Base-by-base conservation (phyloP, 2,888 invertebrate genomes). In the Agelastica alni region DNA sequence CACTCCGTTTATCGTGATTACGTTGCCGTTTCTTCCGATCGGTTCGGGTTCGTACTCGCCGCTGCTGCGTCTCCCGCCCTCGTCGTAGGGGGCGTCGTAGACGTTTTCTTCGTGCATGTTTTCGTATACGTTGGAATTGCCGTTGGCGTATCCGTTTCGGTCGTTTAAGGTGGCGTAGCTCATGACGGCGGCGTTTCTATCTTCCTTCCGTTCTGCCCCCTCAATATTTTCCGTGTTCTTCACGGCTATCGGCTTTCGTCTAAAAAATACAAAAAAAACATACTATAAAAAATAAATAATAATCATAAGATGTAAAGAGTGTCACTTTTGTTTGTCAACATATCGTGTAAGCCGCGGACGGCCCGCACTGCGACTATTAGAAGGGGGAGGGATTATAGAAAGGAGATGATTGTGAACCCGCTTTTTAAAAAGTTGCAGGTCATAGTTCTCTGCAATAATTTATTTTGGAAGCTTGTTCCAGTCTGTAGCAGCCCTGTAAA, bases 171-270 rank as follows among this genome's bases (percentile, higher is more conserved):
- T 90, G 14, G 92, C 89, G 72, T 92, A 93, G 44, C 91, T 92
- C 91, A 92, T 92, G 0, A 92, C 92, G 0, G 92, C 91, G 0
- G 92, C 91, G 71, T 86, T 91, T 68, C 90, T 86, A 70, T 92
- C 91, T 73, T 92, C 92, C 70, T 92, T 92, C 10, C 89, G 80
- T 68, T 92, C 90, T 0, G 91, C 92, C 1, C 89, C 90, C 77
- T 91, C 90, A 32, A 93, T 85, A 73, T 93, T 93, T 73, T 92
- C 92, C 0, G 92, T 91, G 71, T 92, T 92, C 73, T 92, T 93
- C 0, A 93, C 90, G 0, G 92, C 91, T 2, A 89, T 86, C 12
- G 90, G 89, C 80, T 91, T 91, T 37, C 91, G 86, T 51, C 89
- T 89, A 73, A n/a, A 74, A 73, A 9, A 48, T 13, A 39, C 9